Conservation (phyloP, 2,888 invertebrate species). For the Uropetala carovei region DNA sequence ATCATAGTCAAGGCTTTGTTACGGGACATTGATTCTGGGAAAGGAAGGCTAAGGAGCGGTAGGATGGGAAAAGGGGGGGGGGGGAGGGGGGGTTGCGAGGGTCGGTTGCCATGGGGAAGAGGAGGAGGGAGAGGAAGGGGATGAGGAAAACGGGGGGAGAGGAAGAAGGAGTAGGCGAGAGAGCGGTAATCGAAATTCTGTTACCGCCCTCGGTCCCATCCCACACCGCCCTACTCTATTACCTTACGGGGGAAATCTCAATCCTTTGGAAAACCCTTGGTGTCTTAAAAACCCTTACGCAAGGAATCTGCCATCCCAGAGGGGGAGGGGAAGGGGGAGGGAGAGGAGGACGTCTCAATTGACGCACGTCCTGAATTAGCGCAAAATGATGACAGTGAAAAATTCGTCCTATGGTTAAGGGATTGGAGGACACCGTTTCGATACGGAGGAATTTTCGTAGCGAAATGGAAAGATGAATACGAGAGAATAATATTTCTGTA, state of each 20-base stretch:
- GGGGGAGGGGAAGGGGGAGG: not conserved
- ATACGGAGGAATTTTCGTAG: not conserved
- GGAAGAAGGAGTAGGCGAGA: not conserved
- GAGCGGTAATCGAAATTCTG: not conserved
- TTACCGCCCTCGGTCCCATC: not conserved
- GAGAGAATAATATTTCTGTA: not conserved
- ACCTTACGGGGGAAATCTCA: conserved; percentile 4
- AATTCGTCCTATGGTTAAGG: not conserved
- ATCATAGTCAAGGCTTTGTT: conserved; percentile 59
- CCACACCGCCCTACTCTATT: not conserved
- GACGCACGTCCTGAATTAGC: not conserved
- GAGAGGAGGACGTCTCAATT: not conserved
- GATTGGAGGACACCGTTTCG: not conserved
- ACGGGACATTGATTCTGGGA: conserved; percentile 57
- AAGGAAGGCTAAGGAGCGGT: not conserved
- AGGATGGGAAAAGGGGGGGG: not conserved
- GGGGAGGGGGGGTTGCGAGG: too few relatives aligned
- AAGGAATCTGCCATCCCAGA: not conserved
- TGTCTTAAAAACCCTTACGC: conserved; percentile 22
- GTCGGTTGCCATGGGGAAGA: not conserved
- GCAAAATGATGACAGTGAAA: conserved; percentile 14
- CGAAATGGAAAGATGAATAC: not conserved
- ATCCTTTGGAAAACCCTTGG: conserved; percentile 16
- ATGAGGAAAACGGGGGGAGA: not conserved
- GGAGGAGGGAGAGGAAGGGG: not conserved